These are phyloP conservation scores for Caenorhabditis imperialis DNA, from an alignment of 2,888 invertebrate genomes.

Conservation along the genomic window DNA sequence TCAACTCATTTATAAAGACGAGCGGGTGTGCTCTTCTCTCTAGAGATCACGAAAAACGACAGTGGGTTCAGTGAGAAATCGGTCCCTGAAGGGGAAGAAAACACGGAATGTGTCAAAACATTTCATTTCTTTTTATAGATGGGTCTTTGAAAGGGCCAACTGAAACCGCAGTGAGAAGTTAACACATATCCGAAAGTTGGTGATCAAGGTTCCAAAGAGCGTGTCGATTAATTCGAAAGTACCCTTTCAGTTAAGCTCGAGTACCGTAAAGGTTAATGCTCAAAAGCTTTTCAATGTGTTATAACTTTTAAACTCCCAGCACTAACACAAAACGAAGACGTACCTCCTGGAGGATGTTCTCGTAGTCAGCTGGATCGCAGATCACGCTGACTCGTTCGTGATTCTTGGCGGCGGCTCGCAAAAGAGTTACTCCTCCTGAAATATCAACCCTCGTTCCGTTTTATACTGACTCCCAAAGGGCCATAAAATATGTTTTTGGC, in stretches of 20 bases:
- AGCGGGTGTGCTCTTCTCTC: slow-evolving; percentile 16
- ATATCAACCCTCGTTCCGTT: no score
- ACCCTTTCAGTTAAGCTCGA: no score
- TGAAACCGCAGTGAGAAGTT: no score
- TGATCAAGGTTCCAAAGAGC: no score
- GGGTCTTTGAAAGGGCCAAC: no score
- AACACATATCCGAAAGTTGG: no score
- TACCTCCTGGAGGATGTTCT: slow-evolving; percentile 75
- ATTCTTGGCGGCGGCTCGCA: slow-evolving; percentile 97
- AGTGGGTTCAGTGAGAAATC: slow-evolving; percentile 24
- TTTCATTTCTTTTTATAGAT: slow-evolving; percentile 36
- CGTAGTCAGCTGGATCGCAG: slow-evolving; percentile 92
- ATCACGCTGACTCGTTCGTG: slow-evolving; percentile 93
- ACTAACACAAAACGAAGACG: slow-evolving; percentile 14
- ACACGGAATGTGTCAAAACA: slow-evolving; percentile 39
- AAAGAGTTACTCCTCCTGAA: slow-evolving; percentile 87
- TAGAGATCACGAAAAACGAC: slow-evolving; percentile 19
- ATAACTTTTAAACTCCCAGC: background rate
- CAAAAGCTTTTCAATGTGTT: background rate
- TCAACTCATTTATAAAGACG: slow-evolving; percentile 46
- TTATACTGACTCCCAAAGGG: no score
- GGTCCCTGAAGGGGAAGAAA: slow-evolving; percentile 25
- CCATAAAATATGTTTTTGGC: no score
- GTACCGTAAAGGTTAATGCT: no score
- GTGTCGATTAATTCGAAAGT: no score